Conservation (phyloP, 1,140 invertebrate species). For the Aphelenchoides avenae region DNA sequence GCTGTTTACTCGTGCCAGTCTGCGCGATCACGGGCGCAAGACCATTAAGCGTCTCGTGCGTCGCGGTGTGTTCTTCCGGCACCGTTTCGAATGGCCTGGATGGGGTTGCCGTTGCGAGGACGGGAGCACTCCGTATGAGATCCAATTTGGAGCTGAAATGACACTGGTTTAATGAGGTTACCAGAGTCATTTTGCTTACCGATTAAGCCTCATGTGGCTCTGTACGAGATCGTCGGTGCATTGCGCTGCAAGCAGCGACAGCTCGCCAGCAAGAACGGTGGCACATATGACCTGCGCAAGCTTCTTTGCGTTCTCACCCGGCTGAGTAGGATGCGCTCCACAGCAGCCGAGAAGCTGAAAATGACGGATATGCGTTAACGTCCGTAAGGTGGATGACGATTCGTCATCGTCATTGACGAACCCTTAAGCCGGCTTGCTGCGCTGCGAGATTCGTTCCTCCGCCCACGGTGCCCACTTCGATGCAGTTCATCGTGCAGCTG, state of each 20-base stretch:
- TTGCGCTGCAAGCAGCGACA: slow-evolving; percentile 94
- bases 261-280: slow-evolving; percentile 91
- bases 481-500: slow-evolving; percentile 93
- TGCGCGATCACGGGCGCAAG: too few relatives aligned
- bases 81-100: too few relatives aligned
- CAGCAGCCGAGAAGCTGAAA: slow-evolving; percentile 74
- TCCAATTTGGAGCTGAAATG: too few relatives aligned
- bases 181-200: too few relatives aligned
- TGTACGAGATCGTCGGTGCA: slow-evolving; percentile 90
- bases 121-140: too few relatives aligned
- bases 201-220: slow-evolving; percentile 70
- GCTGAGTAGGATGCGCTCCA: slow-evolving; percentile 66
- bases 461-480: slow-evolving; percentile 94
- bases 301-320: slow-evolving; percentile 80
- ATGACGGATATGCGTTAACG: slow-evolving; percentile 13
- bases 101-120: too few relatives aligned
- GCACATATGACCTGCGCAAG: slow-evolving; percentile 86
- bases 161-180: too few relatives aligned
- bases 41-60: too few relatives aligned
- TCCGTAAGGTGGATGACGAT: slow-evolving; percentile 33
- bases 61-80: too few relatives aligned
- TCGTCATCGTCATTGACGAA: slow-evolving; percentile 71
- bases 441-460: slow-evolving; percentile 91
- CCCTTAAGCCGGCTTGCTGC: slow-evolving; percentile 82
- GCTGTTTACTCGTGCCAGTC: too few relatives aligned